Evolutionary conservation across 2,888 invertebrate species (phyloP), one percentile per base, ranked within the genome.

Genomic region (Anoplius nigerrimus): DNA sequence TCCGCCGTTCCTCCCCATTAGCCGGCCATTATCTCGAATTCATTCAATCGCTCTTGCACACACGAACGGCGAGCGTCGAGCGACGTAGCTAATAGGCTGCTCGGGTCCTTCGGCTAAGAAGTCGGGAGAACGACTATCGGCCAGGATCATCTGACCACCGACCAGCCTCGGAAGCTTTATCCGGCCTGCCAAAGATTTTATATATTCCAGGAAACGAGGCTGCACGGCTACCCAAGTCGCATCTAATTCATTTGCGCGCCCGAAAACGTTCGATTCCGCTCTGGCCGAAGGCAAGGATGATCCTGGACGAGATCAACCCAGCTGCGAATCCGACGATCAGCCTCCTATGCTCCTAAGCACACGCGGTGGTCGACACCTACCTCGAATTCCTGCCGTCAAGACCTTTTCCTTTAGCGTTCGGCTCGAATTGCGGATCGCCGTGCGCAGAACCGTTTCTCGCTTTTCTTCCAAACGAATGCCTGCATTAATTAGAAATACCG

Each of bases 41-140:
- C 77, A 71, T 71, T 74, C 64, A 71, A 67, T 56, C 61, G 60
- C 43, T 27, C 42, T 52, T 27, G 51, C 59, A 64, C 54, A 62
- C 52, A 66, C 65, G 45, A 55, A 54, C 60, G 69, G 69, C 59
- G 58, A 64, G 66, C 67, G 67, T 56, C n/a, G 57, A 65, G 71
- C 62, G 61, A 66, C 70, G 72, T 75, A 74, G 72, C 79, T 79
- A 79, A 79, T 79, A 79, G 75, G 76, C 53, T 69, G 61, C 51
- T 4, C 48, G 48, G n/a, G 8, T 8, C 48, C 48, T 48, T 0
- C 16, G 48, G 61, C 63, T 56, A 69, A 62, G 63, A 66, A 66
- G 62, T 63, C 68, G 56, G 58, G 73, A 58, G 67, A 66, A 67
- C 57, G 59, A 62, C 67, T 74, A 74, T 74, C 74, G 57, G 8